These are phyloP conservation scores for Caenorhabditis sp. DNA, from an alignment of 2,888 invertebrate genomes.

Conservation along the genomic window DNA sequence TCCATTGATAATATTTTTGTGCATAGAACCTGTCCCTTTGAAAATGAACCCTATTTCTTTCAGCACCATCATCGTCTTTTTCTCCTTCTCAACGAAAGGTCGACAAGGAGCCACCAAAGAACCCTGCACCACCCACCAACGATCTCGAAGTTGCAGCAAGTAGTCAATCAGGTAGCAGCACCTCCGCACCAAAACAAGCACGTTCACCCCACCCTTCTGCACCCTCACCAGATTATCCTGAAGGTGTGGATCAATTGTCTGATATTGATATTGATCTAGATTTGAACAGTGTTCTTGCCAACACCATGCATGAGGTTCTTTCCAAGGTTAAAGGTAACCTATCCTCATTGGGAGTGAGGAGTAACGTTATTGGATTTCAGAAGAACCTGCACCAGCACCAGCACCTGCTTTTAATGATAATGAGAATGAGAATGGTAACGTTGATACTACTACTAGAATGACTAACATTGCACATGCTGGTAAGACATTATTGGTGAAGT, in stretches of 20 bases:
- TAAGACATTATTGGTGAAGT: background rate
- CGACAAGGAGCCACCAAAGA: slow-evolving; percentile 21
- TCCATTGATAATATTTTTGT: too few relatives aligned
- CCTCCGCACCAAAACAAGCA: background rate
- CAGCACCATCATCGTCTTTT: background rate
- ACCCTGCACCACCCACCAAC: too few relatives aligned
- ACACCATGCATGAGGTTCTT: background rate
- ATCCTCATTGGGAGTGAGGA: too few relatives aligned
- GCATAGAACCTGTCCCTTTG: too few relatives aligned
- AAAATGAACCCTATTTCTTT: too few relatives aligned
- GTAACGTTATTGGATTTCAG: too few relatives aligned
- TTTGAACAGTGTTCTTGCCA: background rate
- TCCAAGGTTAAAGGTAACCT: background rate
- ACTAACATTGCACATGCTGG: background rate
- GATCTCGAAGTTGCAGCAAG: slow-evolving; percentile 18
- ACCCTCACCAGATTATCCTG: background rate
- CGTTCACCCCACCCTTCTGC: background rate
- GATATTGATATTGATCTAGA: background rate
- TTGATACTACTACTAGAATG: too few relatives aligned
- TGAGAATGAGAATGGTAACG: background rate
- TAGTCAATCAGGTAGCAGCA: slow-evolving; percentile 21
- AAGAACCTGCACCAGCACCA: background rate
- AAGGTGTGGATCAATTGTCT: background rate
- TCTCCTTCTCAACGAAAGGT: background rate
- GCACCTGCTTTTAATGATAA: too few relatives aligned